phyloP scores from a whole-genome alignment of 2,797 vertebrate genomes.

The Lycodopsis pacificus region DNA sequence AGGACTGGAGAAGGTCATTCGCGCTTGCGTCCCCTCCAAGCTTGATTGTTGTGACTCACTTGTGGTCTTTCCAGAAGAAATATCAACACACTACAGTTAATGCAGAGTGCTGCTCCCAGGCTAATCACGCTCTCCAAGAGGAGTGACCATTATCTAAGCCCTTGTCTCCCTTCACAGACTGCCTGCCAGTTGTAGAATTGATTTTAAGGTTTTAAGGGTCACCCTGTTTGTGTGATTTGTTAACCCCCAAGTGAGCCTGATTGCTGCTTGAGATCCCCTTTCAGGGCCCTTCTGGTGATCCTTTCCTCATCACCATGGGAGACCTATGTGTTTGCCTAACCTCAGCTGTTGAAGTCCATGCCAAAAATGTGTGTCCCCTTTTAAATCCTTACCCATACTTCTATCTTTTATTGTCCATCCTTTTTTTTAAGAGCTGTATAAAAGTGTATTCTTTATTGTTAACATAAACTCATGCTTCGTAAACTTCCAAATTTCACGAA shows the following conservation, averaged over 20 bases:
- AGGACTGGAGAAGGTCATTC: slow-evolving; percentile 32
- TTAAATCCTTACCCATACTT: background rate
- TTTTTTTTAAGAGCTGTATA: background rate
- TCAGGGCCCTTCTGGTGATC: slow-evolving; percentile 6
- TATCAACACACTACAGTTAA: slow-evolving; percentile 31
- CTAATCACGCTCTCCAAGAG: slow-evolving; percentile 24
- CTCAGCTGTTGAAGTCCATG: background rate
- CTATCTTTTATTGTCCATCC: background rate
- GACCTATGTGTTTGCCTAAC: background rate
- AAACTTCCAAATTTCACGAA: background rate
- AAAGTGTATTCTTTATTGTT: background rate
- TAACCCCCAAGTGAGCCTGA: slow-evolving; percentile 26
- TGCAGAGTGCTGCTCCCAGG: slow-evolving; percentile 10
- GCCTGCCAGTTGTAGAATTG: slow-evolving; percentile 17
- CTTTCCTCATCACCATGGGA: slow-evolving; percentile 17
- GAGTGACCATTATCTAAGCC: slow-evolving; percentile 31
- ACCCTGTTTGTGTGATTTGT: slow-evolving; percentile 34
- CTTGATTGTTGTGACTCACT: slow-evolving; percentile 27
- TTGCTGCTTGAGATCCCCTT: slow-evolving; percentile 29
- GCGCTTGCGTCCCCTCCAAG: slow-evolving; percentile 15
- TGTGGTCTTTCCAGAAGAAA: slow-evolving; percentile 25
- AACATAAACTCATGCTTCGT: background rate
- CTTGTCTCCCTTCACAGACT: background rate
- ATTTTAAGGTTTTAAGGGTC: slow-evolving; percentile 40
- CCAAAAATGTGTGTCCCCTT: background rate